Conservation (phyloP, 2,113 vertebrate species). For the Boulengeromyrus knoepffleri region DNA sequence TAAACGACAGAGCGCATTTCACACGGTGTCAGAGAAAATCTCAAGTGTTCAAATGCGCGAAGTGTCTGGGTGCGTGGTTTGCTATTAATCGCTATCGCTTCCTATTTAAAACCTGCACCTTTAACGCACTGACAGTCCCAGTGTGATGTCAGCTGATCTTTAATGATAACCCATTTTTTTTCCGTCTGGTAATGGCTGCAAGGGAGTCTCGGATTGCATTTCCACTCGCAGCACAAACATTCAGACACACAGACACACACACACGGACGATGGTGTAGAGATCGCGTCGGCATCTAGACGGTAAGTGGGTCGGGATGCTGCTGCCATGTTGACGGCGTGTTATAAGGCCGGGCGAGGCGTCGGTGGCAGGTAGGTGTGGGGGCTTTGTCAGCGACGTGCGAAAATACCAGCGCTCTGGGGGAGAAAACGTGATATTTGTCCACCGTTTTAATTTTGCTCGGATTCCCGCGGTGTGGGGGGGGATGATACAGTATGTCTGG, state of each 20-base stretch:
- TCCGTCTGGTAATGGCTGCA: background rate
- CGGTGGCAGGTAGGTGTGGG: background rate
- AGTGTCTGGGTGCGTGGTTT: background rate
- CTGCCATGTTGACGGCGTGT: background rate
- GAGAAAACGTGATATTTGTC: background rate
- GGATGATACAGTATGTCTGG: background rate
- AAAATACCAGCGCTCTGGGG: background rate
- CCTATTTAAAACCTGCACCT: conserved; percentile 38
- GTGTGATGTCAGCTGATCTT: conserved; percentile 25
- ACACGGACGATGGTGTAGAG: too few relatives aligned
- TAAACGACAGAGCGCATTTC: background rate
- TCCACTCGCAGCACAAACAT: background rate
- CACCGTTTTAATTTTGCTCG: background rate
- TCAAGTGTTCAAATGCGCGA: background rate
- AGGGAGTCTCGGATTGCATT: background rate
- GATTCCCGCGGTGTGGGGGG: background rate
- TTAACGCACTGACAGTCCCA: background rate
- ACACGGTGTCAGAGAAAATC: background rate
- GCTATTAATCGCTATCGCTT: background rate
- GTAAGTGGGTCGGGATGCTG: background rate
- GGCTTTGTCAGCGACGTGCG: background rate
- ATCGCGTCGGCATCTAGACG: background rate
- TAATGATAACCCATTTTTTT: background rate
- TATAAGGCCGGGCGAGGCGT: conserved; percentile 3
- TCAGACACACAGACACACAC: background rate